phyloP scores from a whole-genome alignment of 2,888 invertebrate genomes.

The Scotopteryx bipunctaria region DNA sequence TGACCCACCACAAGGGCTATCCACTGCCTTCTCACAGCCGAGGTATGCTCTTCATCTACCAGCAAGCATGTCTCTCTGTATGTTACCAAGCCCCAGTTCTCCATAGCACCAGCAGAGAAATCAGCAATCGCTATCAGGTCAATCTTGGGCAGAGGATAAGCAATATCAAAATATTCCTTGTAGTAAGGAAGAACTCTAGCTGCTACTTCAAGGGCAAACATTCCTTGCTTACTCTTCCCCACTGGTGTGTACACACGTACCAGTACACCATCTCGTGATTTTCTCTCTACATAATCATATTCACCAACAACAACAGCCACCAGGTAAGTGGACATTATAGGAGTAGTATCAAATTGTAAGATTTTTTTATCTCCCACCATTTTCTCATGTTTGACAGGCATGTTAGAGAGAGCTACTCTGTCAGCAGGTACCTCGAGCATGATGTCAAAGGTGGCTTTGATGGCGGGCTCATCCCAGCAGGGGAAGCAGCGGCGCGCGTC shows the following conservation, averaged over 20 bases:
- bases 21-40: slow-evolving; percentile 91
- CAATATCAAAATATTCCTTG: slow-evolving; percentile 96
- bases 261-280: slow-evolving; percentile 90
- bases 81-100: slow-evolving; percentile 98
- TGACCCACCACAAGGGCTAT: slow-evolving; percentile 95
- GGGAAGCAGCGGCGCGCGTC: slow-evolving; percentile 97
- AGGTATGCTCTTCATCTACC: slow-evolving; percentile 95
- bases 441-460: slow-evolving; percentile 97
- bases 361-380: slow-evolving; percentile 75
- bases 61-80: slow-evolving; percentile 95
- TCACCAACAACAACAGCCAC: slow-evolving; percentile 97
- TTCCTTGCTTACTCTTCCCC: slow-evolving; percentile 95
- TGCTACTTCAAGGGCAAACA: slow-evolving; percentile 96
- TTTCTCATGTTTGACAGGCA: slow-evolving; percentile 86
- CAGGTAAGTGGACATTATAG: slow-evolving; percentile 97
- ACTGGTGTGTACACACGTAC: slow-evolving; percentile 94
- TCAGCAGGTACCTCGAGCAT: slow-evolving; percentile 91
- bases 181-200: slow-evolving; percentile 96
- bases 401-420: slow-evolving; percentile 95
- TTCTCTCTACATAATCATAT: slow-evolving; percentile 95
- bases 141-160: slow-evolving; percentile 97
- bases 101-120: slow-evolving; percentile 98
- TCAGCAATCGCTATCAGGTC: slow-evolving; percentile 98
- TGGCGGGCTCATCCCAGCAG: slow-evolving; percentile 98
- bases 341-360: slow-evolving; percentile 91